Conservation (phyloP, 2,797 vertebrate genomes). For the Ateles fusciceps region DNA sequence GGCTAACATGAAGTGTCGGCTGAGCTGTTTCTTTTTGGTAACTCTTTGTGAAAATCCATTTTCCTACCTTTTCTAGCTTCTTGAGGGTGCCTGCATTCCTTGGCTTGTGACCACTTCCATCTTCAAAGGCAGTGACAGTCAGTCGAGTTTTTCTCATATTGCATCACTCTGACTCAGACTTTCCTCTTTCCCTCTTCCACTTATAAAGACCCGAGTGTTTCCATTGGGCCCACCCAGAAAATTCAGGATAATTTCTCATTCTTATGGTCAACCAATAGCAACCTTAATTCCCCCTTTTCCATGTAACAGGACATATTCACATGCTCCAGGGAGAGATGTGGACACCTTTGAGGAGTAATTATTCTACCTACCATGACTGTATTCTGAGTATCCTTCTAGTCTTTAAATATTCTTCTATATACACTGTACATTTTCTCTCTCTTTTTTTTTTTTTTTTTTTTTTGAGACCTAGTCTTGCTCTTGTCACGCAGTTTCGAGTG, state of each 20-base stretch:
- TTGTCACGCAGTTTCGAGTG: too few species aligned
- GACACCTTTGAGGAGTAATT: neutral
- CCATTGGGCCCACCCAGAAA: too few species aligned
- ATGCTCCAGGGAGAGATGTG: neutral
- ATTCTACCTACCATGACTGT: neutral
- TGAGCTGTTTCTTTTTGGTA: neutral
- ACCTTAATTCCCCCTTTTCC: neutral
- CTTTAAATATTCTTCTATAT: neutral
- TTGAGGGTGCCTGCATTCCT: neutral
- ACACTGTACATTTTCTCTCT: too few species aligned
- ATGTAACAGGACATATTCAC: neutral
- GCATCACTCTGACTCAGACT: too few species aligned
- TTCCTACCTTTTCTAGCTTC: neutral
- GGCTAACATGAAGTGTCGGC: neutral
- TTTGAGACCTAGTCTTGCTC: too few species aligned
- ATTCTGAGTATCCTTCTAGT: neutral
- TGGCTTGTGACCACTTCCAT: neutral
- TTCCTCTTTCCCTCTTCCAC: too few species aligned
- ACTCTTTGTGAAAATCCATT: neutral
- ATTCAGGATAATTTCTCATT: neutral
- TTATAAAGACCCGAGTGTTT: neutral
- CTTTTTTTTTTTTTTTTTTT: too few species aligned
- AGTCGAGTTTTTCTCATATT: fast-evolving
- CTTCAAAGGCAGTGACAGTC: neutral
- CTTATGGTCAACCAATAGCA: neutral